Base-by-base conservation (phyloP, 2,797 vertebrate genomes). In the Malurus leucopterus region DNA sequence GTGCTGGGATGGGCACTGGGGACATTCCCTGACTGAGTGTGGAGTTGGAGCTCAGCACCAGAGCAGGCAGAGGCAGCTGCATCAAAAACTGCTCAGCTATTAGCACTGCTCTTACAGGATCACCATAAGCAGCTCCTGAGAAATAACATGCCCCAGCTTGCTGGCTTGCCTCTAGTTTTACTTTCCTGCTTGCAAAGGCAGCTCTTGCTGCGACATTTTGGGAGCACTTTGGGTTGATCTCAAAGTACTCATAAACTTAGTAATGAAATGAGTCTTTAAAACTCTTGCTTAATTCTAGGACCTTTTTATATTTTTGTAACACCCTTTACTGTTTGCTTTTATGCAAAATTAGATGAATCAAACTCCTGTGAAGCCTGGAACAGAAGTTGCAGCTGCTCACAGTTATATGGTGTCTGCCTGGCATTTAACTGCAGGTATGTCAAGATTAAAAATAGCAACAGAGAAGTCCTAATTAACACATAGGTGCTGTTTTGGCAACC, bases 121-220 rank as follows among this genome's bases (percentile, higher is more conserved):
- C 79, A 74, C 69, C 61, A 47, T 22, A 75, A 80, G 51, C 51
- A 59, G 41, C 49, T 58, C 6, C 2, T 49, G 57, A 77, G 76
- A 69, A 80, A 41, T 29, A 72, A 72, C 84, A 83, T 87, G 90
- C 69, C 88, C 69, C 51, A 78, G 81, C 94, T 90, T 3, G 68
- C 75, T 86, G 47, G 8, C 3, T 29, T 94, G 63, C 53, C 74
- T 88, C 69, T 51, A 24, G n/a, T 86, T 91, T 85, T 77, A 17
- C 27, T 81, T 62, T 62, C 36, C 40, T 71, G 40, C 59, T 67
- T 79, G 80, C 58, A 59, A 71, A 73, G n/a, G 54, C 16, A 3
- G 36, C 30, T 68, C 47, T 58, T 38, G 21, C 38, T 77, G 72
- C 62, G 77, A 59, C 1, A 5, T 36, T 36, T 36, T 36, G 36